Evolutionary conservation across 1,140 invertebrate species (phyloP).

Genomic region (Monochamus saltuarius): DNA sequence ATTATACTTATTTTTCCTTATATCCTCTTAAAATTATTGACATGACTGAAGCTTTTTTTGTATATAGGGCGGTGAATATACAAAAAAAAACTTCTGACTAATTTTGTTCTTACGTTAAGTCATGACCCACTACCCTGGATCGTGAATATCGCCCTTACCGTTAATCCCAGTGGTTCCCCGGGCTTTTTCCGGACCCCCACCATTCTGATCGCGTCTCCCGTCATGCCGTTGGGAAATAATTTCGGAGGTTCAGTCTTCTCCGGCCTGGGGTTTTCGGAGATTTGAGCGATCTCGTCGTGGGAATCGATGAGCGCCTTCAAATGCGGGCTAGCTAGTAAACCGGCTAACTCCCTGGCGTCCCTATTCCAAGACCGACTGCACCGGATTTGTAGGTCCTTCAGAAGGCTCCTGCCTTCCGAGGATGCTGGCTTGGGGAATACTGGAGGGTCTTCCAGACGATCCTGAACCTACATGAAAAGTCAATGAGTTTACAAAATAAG

Average conservation of each 20-base stretch:
- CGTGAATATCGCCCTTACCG: constrained; percentile 54
- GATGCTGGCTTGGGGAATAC: constrained; percentile 51
- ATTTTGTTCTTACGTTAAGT: too few relatives aligned
- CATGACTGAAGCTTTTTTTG: too few relatives aligned
- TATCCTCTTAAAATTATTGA: too few relatives aligned
- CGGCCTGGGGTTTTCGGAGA: constrained; percentile 32
- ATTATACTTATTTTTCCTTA: too few relatives aligned
- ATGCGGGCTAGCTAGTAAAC: constrained; percentile 54
- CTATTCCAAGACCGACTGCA: constrained; percentile 51
- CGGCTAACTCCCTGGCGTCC: constrained; percentile 55
- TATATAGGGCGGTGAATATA: too few relatives aligned
- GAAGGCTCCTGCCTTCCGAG: constrained; percentile 49
- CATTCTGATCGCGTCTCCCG: constrained; percentile 78
- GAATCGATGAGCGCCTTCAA: constrained; percentile 65
- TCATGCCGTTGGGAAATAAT: constrained; percentile 60
- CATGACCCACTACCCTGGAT: too few relatives aligned
- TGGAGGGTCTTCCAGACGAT: constrained; percentile 54
- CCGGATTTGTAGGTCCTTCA: constrained; percentile 48
- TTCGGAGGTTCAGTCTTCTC: constrained; percentile 39
- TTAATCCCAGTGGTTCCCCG: constrained; percentile 84
- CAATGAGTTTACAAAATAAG: too few relatives aligned
- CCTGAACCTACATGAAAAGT: constrained; percentile 55
- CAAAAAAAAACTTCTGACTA: too few relatives aligned
- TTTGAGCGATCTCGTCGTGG: constrained; percentile 66
- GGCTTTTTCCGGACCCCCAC: constrained; percentile 85